Evolutionary conservation across 2,113 vertebrate species (phyloP).

Genomic region (Carettochelys insculpta): DNA sequence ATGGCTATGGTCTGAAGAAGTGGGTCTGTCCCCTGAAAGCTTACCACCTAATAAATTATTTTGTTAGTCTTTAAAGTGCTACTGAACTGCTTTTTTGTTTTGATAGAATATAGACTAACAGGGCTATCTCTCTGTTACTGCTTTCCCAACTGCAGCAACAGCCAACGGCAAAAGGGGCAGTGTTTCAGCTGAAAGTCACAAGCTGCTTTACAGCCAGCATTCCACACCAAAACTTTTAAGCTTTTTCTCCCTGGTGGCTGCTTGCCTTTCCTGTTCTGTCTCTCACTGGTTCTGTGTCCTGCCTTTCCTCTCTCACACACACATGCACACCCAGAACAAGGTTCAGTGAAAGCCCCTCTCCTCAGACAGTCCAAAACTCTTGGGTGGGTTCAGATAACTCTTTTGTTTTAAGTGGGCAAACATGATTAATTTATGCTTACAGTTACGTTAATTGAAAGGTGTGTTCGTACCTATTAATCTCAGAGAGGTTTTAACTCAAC

Average conservation of each 20-base stretch:
- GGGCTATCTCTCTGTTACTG: too few species aligned
- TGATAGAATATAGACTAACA: too few species aligned
- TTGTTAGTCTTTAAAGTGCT: too few species aligned
- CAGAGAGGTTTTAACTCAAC: background rate
- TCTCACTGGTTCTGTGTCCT: background rate
- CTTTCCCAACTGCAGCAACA: background rate
- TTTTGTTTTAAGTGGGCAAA: background rate
- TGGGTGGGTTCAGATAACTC: background rate
- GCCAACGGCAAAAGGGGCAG: background rate
- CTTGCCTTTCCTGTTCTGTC: background rate
- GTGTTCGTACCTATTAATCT: background rate
- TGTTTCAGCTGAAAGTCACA: too few species aligned
- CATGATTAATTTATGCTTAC: background rate
- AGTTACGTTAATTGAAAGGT: background rate
- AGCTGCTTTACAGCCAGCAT: background rate
- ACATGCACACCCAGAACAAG: background rate
- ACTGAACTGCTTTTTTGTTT: too few species aligned
- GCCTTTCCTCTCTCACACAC: background rate
- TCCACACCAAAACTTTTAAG: background rate
- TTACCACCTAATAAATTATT: too few species aligned
- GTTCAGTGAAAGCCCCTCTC: background rate
- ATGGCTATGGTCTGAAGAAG: too few species aligned
- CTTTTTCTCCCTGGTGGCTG: background rate
- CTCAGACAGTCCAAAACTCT: background rate
- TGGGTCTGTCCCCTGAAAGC: too few species aligned